Conservation (phyloP, 2,797 vertebrate species). For the Adelosebastes latens region DNA sequence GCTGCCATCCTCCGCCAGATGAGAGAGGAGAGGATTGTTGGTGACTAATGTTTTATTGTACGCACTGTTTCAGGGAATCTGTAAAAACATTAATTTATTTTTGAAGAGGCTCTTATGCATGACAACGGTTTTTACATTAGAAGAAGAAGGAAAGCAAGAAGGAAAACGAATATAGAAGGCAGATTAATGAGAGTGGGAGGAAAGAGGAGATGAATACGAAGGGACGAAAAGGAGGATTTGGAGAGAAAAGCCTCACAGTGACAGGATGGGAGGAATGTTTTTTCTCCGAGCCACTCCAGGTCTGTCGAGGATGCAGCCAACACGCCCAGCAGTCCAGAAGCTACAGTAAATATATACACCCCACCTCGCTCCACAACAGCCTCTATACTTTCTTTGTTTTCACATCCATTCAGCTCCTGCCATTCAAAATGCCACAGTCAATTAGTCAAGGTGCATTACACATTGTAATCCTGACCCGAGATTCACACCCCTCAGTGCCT, state of each 20-base stretch:
- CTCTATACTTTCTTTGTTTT: slow-evolving; percentile 41
- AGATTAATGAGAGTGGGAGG: slow-evolving; percentile 9
- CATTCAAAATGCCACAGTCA: slow-evolving; percentile 61
- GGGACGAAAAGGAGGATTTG: slow-evolving; percentile 13
- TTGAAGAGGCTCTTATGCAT: neutral
- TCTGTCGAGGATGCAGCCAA: slow-evolving; percentile 31
- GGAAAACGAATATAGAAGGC: neutral
- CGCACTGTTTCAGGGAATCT: neutral
- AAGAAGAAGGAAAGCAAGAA: neutral
- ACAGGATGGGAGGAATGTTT: slow-evolving; percentile 42
- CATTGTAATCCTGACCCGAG: slow-evolving; percentile 68
- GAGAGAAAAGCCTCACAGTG: slow-evolving; percentile 28
- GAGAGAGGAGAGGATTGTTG: neutral
- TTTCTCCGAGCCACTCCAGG: slow-evolving; percentile 22
- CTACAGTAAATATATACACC: slow-evolving; percentile 37
- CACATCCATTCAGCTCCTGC: slow-evolving; percentile 40
- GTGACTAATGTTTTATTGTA: neutral
- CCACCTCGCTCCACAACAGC: slow-evolving; percentile 10
- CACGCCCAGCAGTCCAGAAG: slow-evolving; percentile 9
- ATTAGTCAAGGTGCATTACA: slow-evolving; percentile 70
- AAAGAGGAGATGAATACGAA: neutral
- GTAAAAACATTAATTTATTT: neutral
- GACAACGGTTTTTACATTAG: neutral
- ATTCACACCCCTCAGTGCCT: slow-evolving; percentile 51
- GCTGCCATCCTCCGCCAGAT: neutral